Conservation (phyloP, 2,113 vertebrate genomes). For the Ailurus styani region DNA sequence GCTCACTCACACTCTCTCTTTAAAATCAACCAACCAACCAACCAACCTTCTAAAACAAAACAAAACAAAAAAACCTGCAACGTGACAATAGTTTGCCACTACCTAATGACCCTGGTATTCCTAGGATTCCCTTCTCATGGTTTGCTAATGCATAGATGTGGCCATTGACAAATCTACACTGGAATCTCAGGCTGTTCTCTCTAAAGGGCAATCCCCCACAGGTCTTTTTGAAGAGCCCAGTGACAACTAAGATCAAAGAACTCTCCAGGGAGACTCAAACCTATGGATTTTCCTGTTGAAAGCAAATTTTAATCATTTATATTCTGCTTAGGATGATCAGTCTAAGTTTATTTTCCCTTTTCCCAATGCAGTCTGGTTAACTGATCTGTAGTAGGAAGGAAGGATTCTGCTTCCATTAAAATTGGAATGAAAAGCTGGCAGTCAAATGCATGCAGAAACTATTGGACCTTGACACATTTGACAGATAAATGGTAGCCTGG, state of each 20-base stretch:
- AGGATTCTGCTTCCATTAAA: neutral
- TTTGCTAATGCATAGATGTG: neutral
- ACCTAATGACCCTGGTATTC: neutral
- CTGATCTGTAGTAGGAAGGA: neutral
- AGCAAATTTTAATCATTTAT: constrained; percentile 16
- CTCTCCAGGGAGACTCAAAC: neutral
- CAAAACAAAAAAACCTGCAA: neutral
- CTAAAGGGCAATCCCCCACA: neutral
- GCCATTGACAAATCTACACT: neutral
- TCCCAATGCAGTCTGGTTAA: neutral
- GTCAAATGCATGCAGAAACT: neutral
- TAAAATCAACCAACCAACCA: neutral
- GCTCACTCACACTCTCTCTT: neutral
- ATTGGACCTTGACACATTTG: neutral
- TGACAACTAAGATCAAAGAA: neutral
- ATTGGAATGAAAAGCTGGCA: neutral
- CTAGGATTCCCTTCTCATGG: neutral
- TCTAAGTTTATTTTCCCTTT: neutral
- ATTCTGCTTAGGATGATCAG: neutral
- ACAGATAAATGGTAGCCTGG: neutral
- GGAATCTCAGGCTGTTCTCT: neutral
- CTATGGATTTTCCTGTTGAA: neutral
- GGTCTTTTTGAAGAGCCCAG: neutral
- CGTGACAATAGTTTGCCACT: neutral
- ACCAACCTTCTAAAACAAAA: neutral